A percentile compares a stretch with the other conserved stretches of the same genome.
phyloP scores from a whole-genome alignment of 1,140 invertebrate genomes.

The Lineus longissimus region DNA sequence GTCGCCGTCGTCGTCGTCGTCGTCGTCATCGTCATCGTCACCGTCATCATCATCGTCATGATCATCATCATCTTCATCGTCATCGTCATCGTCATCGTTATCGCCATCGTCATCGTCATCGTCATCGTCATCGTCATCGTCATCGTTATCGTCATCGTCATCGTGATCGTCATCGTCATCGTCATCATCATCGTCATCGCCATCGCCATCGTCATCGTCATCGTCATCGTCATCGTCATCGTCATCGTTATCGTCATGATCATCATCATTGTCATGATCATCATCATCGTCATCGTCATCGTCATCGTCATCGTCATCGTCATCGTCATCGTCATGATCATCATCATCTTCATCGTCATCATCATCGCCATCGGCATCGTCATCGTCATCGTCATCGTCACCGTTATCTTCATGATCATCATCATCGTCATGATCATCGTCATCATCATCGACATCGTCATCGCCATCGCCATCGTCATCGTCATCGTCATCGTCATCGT shows the following conservation, averaged over 20 bases:
- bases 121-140: neutral
- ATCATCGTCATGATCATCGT: no score
- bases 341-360: neutral
- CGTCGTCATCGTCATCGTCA: no score
- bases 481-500: conserved; percentile 1
- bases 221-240: conserved; percentile 1
- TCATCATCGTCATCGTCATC: conserved; percentile 1
- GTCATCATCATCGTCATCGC: neutral
- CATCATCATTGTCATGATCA: no score
- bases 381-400: neutral
- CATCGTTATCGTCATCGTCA: neutral
- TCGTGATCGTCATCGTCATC: neutral
- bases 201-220: neutral
- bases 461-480: conserved; percentile 1
- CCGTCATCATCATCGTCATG: no score
- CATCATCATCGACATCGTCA: no score
- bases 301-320: conserved; percentile 1
- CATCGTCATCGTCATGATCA: conserved; percentile 1
- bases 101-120: no score
- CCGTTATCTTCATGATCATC: neutral
- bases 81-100: no score
- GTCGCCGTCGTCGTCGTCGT: no score
- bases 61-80: no score
- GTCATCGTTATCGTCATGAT: no score
- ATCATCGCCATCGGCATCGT: neutral